Percentiles rank a stretch among this genome's conserved stretches.
Conservation (phyloP, 1,140 invertebrate species). For the Cyrtorhinus lividipennis region DNA sequence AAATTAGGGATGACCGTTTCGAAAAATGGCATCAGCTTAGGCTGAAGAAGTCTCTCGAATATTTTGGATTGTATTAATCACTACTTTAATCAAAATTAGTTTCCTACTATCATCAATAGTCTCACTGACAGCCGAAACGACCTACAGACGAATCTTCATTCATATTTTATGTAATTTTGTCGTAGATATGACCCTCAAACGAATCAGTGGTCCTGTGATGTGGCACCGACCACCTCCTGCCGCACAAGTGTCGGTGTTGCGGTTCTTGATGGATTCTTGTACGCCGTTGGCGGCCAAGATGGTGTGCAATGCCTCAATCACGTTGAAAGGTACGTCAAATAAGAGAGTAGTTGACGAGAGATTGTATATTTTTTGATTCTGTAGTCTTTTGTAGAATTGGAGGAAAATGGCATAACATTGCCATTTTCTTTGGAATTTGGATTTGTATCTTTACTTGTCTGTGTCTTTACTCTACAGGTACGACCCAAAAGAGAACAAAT, state of each 20-base stretch:
- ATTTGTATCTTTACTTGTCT: neutral
- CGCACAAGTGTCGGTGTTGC: conserved; percentile 95
- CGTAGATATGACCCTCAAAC: conserved; percentile 88
- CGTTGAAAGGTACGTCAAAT: conserved; percentile 52
- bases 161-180: conserved; percentile 14
- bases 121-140: too few species aligned
- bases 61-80: too few species aligned
- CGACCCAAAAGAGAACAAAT: conserved; percentile 94
- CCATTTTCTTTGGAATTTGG: too few species aligned
- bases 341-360: neutral
- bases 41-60: too few species aligned
- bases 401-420: too few species aligned
- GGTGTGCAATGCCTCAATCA: conserved; percentile 87
- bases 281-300: conserved; percentile 95
- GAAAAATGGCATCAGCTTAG: too few species aligned
- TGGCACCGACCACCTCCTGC: conserved; percentile 93
- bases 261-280: conserved; percentile 87
- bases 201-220: conserved; percentile 96
- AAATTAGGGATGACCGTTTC: too few species aligned
- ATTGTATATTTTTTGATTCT: neutral
- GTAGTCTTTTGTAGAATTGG: too few species aligned
- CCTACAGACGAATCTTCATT: too few species aligned
- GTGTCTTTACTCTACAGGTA: conserved; percentile 46
- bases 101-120: too few species aligned
- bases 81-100: too few species aligned